Conservation (phyloP, 1,140 invertebrate genomes). For the Battus philenor region DNA sequence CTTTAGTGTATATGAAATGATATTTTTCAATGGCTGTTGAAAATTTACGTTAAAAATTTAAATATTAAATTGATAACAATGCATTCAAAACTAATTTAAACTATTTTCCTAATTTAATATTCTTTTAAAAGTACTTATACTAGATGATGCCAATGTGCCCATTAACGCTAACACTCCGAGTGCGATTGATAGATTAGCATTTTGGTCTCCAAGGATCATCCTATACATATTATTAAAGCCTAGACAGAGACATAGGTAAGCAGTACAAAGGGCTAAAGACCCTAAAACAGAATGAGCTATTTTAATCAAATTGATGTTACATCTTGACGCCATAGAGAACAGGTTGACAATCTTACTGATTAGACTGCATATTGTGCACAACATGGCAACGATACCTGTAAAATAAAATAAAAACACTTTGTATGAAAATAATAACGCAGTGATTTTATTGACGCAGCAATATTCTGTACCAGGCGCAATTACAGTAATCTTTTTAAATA, state of each 20-base stretch:
- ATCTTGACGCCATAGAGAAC: conserved; percentile 9
- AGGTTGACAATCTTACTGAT: conserved; percentile 21
- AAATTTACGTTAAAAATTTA: background rate
- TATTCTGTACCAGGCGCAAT: too few relatives aligned
- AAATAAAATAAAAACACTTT: too few relatives aligned
- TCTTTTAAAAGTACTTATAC: conserved; percentile 18
- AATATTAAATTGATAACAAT: background rate
- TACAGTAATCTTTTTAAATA: too few relatives aligned
- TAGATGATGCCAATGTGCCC: conserved; percentile 20
- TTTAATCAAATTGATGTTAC: conserved; percentile 17
- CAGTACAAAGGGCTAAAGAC: conserved; percentile 18
- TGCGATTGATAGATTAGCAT: conserved; percentile 24
- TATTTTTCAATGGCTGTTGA: too few relatives aligned
- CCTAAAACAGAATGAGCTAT: conserved; percentile 22
- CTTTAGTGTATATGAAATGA: too few relatives aligned
- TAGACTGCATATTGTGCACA: conserved; percentile 15
- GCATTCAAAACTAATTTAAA: background rate
- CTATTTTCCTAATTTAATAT: background rate
- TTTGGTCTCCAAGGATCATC: conserved; percentile 10
- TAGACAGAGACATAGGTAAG: conserved; percentile 25
- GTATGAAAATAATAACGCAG: too few relatives aligned
- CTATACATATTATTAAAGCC: conserved; percentile 24
- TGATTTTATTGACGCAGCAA: too few relatives aligned
- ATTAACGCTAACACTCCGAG: conserved; percentile 25
- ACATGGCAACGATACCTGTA: conserved; percentile 21